phyloP scores from a whole-genome alignment of 2,888 invertebrate species.

The Acleris literana region DNA sequence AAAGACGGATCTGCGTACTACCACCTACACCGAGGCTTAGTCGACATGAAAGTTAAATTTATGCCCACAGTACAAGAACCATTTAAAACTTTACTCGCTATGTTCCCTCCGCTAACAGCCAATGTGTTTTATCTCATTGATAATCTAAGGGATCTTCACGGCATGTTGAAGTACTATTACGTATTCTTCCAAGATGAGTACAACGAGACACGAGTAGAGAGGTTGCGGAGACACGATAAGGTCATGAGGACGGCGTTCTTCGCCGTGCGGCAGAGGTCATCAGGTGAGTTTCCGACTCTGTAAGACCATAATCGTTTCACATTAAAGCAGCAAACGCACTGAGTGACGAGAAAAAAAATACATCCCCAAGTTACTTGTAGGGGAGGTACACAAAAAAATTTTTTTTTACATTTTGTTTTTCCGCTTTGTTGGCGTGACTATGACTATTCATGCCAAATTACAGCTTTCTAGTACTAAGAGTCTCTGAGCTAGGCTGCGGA shows the following conservation, averaged over 20 bases:
- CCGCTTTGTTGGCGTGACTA: no score
- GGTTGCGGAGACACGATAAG: conserved; percentile 58
- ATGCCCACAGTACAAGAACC: conserved; percentile 60
- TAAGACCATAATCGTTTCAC: no score
- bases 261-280: conserved; percentile 44
- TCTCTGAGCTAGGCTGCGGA: no score
- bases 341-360: no score
- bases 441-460: no score
- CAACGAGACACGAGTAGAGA: conserved; percentile 48
- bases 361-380: no score
- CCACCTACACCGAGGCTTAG: conserved; percentile 49
- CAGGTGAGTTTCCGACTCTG: not conserved
- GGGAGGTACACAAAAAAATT: no score
- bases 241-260: conserved; percentile 57
- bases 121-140: conserved; percentile 52
- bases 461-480: no score
- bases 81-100: conserved; percentile 46
- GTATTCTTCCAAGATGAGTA: conserved; percentile 56
- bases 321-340: no score
- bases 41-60: conserved; percentile 52
- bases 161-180: conserved; percentile 54
- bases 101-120: conserved; percentile 44
- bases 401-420: no score
- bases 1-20: conserved; percentile 54
- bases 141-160: conserved; percentile 45